Conservation (phyloP, 2,888 invertebrate species). For the Papilio protenor region DNA sequence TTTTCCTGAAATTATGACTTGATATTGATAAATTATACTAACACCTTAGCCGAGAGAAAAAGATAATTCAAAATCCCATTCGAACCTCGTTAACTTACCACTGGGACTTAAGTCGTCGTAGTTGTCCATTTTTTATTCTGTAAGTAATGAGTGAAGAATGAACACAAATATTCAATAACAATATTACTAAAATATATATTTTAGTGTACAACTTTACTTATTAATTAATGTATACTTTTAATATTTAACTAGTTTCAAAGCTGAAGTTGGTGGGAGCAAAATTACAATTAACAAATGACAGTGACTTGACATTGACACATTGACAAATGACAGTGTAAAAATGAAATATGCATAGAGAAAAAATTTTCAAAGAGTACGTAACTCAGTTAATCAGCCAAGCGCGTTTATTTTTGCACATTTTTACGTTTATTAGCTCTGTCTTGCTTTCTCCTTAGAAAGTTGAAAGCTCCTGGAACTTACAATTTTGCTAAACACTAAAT, state of each 20-base stretch:
- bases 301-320: background rate
- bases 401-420: background rate
- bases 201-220: background rate
- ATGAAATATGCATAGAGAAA: background rate
- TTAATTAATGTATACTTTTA: background rate
- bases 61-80: background rate
- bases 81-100: constrained; percentile 66
- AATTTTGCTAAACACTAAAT: background rate
- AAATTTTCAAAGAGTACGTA: background rate
- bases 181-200: background rate
- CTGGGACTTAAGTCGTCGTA: constrained; percentile 83
- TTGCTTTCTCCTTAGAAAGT: background rate
- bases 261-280: background rate
- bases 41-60: background rate
- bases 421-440: no score
- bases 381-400: background rate
- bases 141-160: constrained; percentile 50
- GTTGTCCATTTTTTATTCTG: constrained; percentile 49
- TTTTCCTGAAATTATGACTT: background rate
- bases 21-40: background rate
- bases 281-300: background rate
- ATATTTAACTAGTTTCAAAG: background rate
- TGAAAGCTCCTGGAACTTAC: background rate
- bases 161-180: constrained; percentile 50
- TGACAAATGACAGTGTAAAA: background rate